A percentile compares a stretch with the other conserved stretches of the same genome.
Conservation (phyloP, 2,888 invertebrate genomes). For the Nemotelus nigrinus region DNA sequence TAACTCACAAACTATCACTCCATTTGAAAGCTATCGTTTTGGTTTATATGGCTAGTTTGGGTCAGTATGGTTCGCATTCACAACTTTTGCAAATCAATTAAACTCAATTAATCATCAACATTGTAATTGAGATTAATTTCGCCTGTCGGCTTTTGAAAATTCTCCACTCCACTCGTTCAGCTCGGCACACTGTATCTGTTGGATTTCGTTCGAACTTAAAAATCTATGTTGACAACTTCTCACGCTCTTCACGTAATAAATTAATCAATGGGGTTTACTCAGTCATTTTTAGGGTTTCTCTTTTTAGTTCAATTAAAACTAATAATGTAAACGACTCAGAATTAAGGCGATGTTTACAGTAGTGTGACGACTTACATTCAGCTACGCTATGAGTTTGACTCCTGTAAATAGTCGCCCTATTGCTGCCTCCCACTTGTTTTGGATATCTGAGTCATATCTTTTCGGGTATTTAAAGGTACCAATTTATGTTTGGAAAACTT, state of each 20-base stretch:
- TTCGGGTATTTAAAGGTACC: no score
- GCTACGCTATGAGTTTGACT: no score
- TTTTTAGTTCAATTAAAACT: constrained; percentile 20
- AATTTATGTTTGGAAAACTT: no score
- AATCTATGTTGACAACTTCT: constrained; percentile 36
- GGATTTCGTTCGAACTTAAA: background rate
- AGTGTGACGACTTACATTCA: no score
- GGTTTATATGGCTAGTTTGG: constrained; percentile 61
- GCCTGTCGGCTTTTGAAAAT: constrained; percentile 29
- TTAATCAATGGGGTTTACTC: constrained; percentile 6
- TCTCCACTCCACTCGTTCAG: constrained; percentile 11
- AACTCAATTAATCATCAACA: constrained; percentile 66
- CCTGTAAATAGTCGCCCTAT: no score
- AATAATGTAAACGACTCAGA: background rate
- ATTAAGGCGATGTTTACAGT: background rate
- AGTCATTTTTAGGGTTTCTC: constrained; percentile 2
- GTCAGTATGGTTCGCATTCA: constrained; percentile 57
- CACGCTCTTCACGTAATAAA: constrained; percentile 45
- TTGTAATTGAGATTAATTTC: constrained; percentile 56
- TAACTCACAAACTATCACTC: constrained; percentile 51
- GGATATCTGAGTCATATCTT: no score
- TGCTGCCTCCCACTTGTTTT: no score
- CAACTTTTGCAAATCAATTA: constrained; percentile 66
- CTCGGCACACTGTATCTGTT: constrained; percentile 3
- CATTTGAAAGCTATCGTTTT: background rate